These are phyloP conservation scores for Calycopis cecrops DNA, from an alignment of 1,140 invertebrate species.

Conservation along the genomic window DNA sequence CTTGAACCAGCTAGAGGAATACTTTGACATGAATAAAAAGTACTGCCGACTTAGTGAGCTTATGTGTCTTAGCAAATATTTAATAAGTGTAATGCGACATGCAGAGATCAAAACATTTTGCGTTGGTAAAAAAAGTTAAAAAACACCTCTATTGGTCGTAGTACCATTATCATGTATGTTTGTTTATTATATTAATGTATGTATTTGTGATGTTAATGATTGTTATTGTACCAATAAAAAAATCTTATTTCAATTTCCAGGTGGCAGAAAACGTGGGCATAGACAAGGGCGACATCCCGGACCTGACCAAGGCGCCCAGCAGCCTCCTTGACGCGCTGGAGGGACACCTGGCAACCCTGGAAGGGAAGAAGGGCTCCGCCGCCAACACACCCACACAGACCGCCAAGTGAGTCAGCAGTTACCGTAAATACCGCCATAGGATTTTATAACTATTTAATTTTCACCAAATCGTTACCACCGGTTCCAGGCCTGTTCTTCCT, in stretches of 20 bases:
- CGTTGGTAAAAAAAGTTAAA: too few species aligned
- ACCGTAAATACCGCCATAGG: neutral
- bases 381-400: constrained; percentile 90
- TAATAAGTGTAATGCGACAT: too few species aligned
- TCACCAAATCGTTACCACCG: too few species aligned
- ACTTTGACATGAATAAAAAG: constrained; percentile 99
- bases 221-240: too few species aligned
- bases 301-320: constrained; percentile 98
- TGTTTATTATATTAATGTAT: too few species aligned
- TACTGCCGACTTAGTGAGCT: too few species aligned
- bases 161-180: too few species aligned
- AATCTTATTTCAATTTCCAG: constrained; percentile 38
- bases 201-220: too few species aligned
- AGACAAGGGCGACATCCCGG: constrained; percentile 99
- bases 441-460: too few species aligned
- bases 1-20: constrained; percentile 99
- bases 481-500: neutral
- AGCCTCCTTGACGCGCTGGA: constrained; percentile 98
- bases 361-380: constrained; percentile 92
- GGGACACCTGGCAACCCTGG: constrained; percentile 93
- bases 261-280: constrained; percentile 94
- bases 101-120: too few species aligned
- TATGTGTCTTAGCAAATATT: too few species aligned
- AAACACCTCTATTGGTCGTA: too few species aligned
- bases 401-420: constrained; percentile 77